Conservation (phyloP, 2,113 vertebrate genomes). For the Ceratotherium simum region DNA sequence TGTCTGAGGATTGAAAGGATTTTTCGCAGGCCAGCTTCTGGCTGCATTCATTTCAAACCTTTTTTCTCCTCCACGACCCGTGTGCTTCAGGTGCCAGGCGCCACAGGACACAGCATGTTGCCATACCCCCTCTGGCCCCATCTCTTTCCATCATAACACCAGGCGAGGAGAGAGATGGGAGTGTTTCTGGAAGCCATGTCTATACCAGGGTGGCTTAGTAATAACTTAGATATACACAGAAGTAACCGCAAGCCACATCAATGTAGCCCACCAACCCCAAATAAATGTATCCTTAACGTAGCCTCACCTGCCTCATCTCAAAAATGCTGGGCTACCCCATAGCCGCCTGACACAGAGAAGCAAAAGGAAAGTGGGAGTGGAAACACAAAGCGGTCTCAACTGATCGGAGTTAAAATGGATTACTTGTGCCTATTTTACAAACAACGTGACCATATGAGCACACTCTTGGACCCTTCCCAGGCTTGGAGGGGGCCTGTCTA, state of each 20-base stretch:
- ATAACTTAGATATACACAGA: not conserved
- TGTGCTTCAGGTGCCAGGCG: not conserved
- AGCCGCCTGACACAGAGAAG: not conserved
- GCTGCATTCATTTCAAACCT: not conserved
- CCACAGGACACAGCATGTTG: not conserved
- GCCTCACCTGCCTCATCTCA: not conserved
- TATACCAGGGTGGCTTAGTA: not conserved
- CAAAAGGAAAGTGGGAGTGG: not conserved
- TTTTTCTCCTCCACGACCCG: not conserved
- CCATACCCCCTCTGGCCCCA: not conserved
- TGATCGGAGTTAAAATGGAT: not conserved
- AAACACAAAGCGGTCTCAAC: not conserved
- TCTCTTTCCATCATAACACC: not conserved
- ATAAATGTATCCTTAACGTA: not conserved
- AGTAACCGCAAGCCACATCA: not conserved
- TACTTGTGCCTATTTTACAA: not conserved
- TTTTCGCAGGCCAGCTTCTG: not conserved
- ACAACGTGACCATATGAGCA: not conserved
- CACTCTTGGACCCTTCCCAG: not conserved
- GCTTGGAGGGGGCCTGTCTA: not conserved
- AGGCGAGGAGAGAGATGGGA: not conserved
- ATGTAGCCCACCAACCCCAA: not conserved
- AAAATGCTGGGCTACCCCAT: not conserved
- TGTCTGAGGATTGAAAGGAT: not conserved
- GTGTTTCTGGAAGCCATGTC: not conserved